These are phyloP conservation scores for Eulemur albifrons DNA, from an alignment of 2,797 vertebrate genomes.

Conservation along the genomic window DNA sequence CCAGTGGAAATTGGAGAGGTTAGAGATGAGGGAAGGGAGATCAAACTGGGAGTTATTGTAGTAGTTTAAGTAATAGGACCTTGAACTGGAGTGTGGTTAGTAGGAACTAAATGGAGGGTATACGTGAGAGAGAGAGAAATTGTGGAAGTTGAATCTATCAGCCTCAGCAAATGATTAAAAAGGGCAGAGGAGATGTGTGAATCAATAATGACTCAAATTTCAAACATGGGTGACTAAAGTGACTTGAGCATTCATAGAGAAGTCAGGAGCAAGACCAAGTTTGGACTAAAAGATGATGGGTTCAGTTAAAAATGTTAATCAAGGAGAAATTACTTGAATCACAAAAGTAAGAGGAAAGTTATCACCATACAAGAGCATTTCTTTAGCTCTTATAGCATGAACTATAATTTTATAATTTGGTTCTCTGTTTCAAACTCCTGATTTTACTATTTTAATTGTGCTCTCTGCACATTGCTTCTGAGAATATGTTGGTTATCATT, in stretches of 20 bases:
- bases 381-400: neutral
- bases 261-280: conserved; percentile 4
- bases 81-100: conserved; percentile 6
- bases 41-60: neutral
- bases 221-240: conserved; percentile 22
- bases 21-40: neutral
- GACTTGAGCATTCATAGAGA: neutral
- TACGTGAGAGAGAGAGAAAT: neutral
- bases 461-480: neutral
- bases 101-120: conserved; percentile 33
- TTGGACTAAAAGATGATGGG: conserved; percentile 2
- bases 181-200: neutral
- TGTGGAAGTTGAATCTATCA: neutral
- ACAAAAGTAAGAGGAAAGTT: neutral
- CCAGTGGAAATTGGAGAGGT: neutral
- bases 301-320: conserved; percentile 40
- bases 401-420: conserved; percentile 27
- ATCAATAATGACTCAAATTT: conserved; percentile 49
- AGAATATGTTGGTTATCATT: neutral
- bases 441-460: conserved; percentile 45
- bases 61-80: neutral
- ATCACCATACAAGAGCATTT: neutral
- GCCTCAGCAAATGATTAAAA: conserved; percentile 46
- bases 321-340: conserved; percentile 11
- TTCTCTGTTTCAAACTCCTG: conserved; percentile 21